phyloP scores from a whole-genome alignment of 2,113 vertebrate species.

The Leptocoma aspasia region DNA sequence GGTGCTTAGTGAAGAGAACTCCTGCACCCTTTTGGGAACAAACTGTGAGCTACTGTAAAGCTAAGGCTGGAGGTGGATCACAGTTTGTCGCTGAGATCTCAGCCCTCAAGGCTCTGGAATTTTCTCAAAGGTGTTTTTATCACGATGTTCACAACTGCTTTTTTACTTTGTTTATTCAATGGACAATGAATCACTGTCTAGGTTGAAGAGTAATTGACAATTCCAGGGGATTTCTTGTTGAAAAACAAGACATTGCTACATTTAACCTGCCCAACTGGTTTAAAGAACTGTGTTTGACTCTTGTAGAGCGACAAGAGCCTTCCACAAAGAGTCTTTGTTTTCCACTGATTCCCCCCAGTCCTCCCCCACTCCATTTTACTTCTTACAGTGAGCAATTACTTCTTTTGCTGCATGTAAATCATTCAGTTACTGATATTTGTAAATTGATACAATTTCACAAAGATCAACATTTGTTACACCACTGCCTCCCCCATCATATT shows the following conservation, averaged over 20 bases:
- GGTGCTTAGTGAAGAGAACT: not conserved
- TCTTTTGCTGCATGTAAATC: not conserved
- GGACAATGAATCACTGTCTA: not conserved
- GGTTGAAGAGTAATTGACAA: not conserved
- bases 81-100: not conserved
- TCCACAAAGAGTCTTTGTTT: conserved; percentile 44
- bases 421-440: not conserved
- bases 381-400: not conserved
- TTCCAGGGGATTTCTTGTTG: not conserved
- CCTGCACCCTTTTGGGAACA: not conserved
- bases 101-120: not conserved
- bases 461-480: not conserved
- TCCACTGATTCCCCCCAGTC: fast-evolving
- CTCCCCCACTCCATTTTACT: not conserved
- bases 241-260: not conserved
- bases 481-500: fast-evolving
- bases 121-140: not conserved
- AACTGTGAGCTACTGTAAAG: not conserved
- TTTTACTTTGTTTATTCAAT: not conserved
- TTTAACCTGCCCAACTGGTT: conserved; percentile 38
- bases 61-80: not conserved
- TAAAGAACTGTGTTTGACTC: not conserved
- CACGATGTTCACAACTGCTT: not conserved
- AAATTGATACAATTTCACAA: not conserved
- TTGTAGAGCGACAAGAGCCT: not conserved